Percentiles rank a stretch among this genome's conserved stretches.
These are phyloP conservation scores for Eptatretus burgeri DNA, from an alignment of 2,113 vertebrate species.

Conservation along the genomic window DNA sequence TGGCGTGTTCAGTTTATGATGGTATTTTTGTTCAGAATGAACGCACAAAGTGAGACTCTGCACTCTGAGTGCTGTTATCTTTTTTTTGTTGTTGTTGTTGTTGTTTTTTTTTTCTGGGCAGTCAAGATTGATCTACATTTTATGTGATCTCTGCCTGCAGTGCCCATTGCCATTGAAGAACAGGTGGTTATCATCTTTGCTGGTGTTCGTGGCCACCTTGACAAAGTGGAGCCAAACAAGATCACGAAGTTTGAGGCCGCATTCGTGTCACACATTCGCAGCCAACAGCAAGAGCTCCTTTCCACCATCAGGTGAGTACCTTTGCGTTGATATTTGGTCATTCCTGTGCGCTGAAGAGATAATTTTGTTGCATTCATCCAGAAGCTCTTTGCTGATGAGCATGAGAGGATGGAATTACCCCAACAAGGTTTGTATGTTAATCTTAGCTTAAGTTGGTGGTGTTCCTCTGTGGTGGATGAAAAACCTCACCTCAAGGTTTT, in stretches of 20 bases:
- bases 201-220: conserved; percentile 68
- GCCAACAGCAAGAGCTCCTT: conserved; percentile 57
- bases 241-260: conserved; percentile 80
- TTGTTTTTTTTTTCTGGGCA: no score
- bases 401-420: not conserved
- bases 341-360: not conserved
- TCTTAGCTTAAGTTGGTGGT: not conserved
- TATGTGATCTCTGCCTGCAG: conserved; percentile 15
- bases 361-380: not conserved
- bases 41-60: no score
- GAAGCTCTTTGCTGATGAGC: not conserved
- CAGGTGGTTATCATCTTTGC: conserved; percentile 90
- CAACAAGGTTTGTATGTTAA: not conserved
- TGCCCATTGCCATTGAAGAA: conserved; percentile 91
- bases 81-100: no score
- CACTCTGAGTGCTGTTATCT: no score
- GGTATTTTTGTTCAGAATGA: no score
- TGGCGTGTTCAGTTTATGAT: no score
- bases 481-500: not conserved
- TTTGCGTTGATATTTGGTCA: not conserved
- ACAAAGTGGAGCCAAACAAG: conserved; percentile 91
- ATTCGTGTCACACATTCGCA: conserved; percentile 56
- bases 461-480: not conserved
- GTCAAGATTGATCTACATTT: no score
- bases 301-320: conserved; percentile 31